phyloP scores from a whole-genome alignment of 2,113 vertebrate species.

The Amphilophus citrinellus region DNA sequence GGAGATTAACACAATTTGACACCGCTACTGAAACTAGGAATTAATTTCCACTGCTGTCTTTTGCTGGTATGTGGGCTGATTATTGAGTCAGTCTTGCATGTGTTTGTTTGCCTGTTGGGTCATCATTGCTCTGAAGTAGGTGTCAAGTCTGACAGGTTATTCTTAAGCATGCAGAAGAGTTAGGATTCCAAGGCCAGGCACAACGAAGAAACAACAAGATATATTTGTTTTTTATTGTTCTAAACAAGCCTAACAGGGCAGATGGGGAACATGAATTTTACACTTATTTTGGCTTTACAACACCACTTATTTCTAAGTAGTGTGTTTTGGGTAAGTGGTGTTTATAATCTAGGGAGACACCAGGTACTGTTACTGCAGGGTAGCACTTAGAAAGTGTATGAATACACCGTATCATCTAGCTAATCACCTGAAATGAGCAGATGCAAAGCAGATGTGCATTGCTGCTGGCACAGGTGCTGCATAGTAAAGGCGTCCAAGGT shows the following conservation, averaged over 20 bases:
- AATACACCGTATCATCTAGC: slow-evolving; percentile 51
- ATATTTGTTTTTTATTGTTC: slow-evolving; percentile 26
- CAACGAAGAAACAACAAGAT: slow-evolving; percentile 8
- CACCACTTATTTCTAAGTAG: slow-evolving; percentile 10
- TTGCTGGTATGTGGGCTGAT: slow-evolving; percentile 44
- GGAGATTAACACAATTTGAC: slow-evolving; percentile 30
- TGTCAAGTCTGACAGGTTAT: slow-evolving; percentile 58
- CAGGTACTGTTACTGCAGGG: slow-evolving; percentile 43
- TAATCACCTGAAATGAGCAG: slow-evolving; percentile 76
- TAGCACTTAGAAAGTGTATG: slow-evolving; percentile 53
- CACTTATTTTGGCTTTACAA: slow-evolving; percentile 19
- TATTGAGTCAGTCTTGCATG: slow-evolving; percentile 60
- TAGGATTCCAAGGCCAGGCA: slow-evolving; percentile 2
- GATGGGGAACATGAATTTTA: slow-evolving; percentile 29
- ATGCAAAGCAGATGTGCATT: slow-evolving; percentile 74
- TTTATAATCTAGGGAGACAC: slow-evolving; percentile 23
- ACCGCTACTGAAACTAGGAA: neutral
- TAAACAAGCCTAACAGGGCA: slow-evolving; percentile 24
- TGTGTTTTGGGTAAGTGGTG: slow-evolving; percentile 42
- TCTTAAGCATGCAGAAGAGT: slow-evolving; percentile 45
- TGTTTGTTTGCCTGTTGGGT: slow-evolving; percentile 54
- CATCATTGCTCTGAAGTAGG: slow-evolving; percentile 58
- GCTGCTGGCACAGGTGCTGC: slow-evolving; percentile 69
- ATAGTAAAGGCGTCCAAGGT: slow-evolving; percentile 53
- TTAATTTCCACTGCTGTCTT: slow-evolving; percentile 22